Evolutionary conservation across 2,113 vertebrate genomes (phyloP).

Genomic region (Labrus mixtus): DNA sequence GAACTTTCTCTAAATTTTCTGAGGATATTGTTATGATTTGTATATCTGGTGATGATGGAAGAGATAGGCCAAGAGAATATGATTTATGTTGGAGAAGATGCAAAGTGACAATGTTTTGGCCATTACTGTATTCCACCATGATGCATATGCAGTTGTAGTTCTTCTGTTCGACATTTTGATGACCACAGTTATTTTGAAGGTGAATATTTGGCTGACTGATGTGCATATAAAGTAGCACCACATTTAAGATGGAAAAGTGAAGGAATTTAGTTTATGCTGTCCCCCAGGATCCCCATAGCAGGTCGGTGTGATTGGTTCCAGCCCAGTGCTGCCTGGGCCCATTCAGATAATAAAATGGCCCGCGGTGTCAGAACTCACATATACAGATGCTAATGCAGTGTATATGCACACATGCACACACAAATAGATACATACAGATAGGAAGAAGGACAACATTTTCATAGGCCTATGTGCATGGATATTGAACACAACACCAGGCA

Average conservation of each 20-base stretch:
- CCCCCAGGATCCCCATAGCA: slow-evolving; percentile 76
- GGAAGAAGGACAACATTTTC: slow-evolving; percentile 56
- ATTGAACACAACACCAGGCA: slow-evolving; percentile 26
- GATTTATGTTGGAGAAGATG: not conserved
- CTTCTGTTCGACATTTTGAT: slow-evolving; percentile 34
- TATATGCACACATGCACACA: slow-evolving; percentile 48
- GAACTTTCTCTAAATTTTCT: no score
- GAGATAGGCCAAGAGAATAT: no score
- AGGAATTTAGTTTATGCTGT: slow-evolving; percentile 65
- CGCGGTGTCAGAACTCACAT: slow-evolving; percentile 62
- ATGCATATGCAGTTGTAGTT: slow-evolving; percentile 35
- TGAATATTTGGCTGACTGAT: slow-evolving; percentile 71
- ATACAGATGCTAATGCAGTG: slow-evolving; percentile 69
- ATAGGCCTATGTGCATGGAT: slow-evolving; percentile 30
- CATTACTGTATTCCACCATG: slow-evolving; percentile 11
- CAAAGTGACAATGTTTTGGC: not conserved
- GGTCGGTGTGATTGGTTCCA: slow-evolving; percentile 81
- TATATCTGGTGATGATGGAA: no score
- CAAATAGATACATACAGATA: slow-evolving; percentile 57
- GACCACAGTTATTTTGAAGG: slow-evolving; percentile 39
- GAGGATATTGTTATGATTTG: no score
- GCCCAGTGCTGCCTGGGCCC: slow-evolving; percentile 75
- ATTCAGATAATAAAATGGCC: slow-evolving; percentile 84
- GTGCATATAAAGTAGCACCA: slow-evolving; percentile 67
- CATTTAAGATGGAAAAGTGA: slow-evolving; percentile 66